These are phyloP conservation scores for Watsonalla cultraria DNA, from an alignment of 2,888 invertebrate species.

Conservation along the genomic window DNA sequence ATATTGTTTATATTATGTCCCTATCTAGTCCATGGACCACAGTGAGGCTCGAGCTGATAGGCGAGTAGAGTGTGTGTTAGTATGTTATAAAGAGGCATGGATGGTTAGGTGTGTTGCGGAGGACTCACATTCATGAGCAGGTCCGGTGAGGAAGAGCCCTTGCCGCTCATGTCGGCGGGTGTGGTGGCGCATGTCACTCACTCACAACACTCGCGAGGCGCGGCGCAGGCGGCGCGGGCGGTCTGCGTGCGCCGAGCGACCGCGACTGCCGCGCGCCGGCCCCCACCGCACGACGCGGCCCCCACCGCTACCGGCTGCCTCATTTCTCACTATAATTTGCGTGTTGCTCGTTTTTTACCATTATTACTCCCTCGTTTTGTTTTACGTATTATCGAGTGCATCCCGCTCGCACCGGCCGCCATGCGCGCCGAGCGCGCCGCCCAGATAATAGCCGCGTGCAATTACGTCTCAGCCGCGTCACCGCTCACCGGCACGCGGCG, in stretches of 20 bases:
- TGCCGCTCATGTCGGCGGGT: constrained; percentile 69
- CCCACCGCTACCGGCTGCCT: constrained; percentile 79
- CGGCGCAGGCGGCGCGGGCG: constrained; percentile 66
- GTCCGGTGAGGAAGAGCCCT: constrained; percentile 73
- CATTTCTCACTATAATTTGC: constrained; percentile 80
- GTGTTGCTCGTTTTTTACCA: constrained; percentile 78
- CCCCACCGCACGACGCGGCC: constrained; percentile 60
- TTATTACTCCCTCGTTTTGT: constrained; percentile 79
- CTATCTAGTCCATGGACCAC: no score
- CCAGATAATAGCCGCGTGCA: constrained; percentile 75
- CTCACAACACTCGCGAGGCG: constrained; percentile 67
- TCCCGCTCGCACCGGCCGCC: constrained; percentile 79
- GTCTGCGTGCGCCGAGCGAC: constrained; percentile 65
- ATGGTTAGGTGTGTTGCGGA: background rate
- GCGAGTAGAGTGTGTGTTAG: constrained; percentile 1
- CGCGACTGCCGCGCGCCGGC: constrained; percentile 66
- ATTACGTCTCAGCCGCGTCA: constrained; percentile 54
- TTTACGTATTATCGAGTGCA: constrained; percentile 79
- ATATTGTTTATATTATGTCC: background rate
- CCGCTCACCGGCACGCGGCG: constrained; percentile 28
- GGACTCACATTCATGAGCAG: constrained; percentile 79
- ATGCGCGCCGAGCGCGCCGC: constrained; percentile 74
- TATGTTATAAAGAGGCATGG: constrained; percentile 14
- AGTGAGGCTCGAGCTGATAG: constrained; percentile 10
- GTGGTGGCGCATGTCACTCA: constrained; percentile 67